Percentiles rank a stretch among this genome's conserved stretches.
These are phyloP conservation scores for Synchiropus splendidus DNA, from an alignment of 2,113 vertebrate species.

Conservation along the genomic window DNA sequence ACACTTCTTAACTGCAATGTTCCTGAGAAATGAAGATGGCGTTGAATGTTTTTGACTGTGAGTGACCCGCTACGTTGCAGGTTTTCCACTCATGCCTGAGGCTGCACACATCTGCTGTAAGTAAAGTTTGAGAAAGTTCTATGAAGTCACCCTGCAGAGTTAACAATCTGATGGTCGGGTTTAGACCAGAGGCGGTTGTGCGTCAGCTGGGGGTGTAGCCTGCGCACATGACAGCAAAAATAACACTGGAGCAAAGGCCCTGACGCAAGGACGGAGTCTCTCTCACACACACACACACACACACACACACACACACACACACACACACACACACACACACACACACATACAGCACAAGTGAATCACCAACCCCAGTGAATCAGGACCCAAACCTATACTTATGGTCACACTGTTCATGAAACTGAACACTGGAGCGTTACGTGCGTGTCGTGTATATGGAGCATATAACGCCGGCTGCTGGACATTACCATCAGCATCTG, in stretches of 20 bases:
- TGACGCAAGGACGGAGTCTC: slow-evolving; percentile 49
- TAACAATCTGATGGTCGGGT: slow-evolving; percentile 18
- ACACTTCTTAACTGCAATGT: no score
- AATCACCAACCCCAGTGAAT: slow-evolving; percentile 53
- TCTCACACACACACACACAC: slow-evolving; percentile 29
- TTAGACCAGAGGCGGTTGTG: slow-evolving; percentile 36
- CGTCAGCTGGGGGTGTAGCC: slow-evolving; percentile 48
- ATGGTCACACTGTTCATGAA: slow-evolving; percentile 50
- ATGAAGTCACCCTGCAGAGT: background rate
- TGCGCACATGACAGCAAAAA: slow-evolving; percentile 48
- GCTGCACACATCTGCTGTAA: no score
- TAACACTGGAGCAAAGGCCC: slow-evolving; percentile 44
- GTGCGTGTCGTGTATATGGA: slow-evolving; percentile 37
- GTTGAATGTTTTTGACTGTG: no score
- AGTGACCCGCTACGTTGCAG: no score
- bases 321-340: slow-evolving; percentile 29
- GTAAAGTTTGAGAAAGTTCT: background rate
- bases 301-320: slow-evolving; percentile 3
- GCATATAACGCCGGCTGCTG: slow-evolving; percentile 32
- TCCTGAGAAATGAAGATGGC: no score
- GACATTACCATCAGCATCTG: slow-evolving; percentile 62
- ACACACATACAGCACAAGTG: slow-evolving; percentile 51
- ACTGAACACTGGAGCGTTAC: slow-evolving; percentile 31
- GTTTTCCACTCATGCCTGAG: no score
- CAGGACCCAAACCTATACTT: slow-evolving; percentile 61